These are phyloP conservation scores for Drosophila subsilvestris DNA, from an alignment of 2,888 invertebrate species.

Conservation along the genomic window DNA sequence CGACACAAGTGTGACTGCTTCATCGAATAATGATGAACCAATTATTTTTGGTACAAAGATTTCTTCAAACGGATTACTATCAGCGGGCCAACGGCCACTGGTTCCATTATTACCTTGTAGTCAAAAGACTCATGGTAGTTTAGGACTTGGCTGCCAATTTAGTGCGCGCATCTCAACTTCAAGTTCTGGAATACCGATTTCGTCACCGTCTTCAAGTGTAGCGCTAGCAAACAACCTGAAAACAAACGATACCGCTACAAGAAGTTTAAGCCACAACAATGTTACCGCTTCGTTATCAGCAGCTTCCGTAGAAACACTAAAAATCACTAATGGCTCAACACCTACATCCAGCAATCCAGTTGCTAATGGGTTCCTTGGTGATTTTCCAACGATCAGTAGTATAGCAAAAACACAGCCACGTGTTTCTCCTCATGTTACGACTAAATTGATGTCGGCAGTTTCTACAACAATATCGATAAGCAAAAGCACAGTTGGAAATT, in stretches of 20 bases:
- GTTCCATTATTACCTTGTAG: conserved; percentile 32
- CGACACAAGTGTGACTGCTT: conserved; percentile 41
- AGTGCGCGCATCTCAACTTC: conserved; percentile 42
- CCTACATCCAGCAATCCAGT: conserved; percentile 30
- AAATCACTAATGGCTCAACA: conserved; percentile 27
- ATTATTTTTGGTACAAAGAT: conserved; percentile 43
- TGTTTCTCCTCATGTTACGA: conserved; percentile 50
- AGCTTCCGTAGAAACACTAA: conserved; percentile 45
- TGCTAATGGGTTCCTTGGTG: conserved; percentile 61
- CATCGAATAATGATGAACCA: conserved; percentile 32
- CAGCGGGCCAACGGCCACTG: conserved; percentile 33
- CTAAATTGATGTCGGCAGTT: conserved; percentile 46
- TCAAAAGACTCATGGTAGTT: conserved; percentile 33
- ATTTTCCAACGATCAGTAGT: conserved; percentile 47
- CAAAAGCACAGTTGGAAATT: conserved; percentile 30
- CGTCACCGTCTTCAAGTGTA: conserved; percentile 37
- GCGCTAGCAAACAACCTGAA: conserved; percentile 39
- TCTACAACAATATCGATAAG: conserved; percentile 41
- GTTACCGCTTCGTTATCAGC: conserved; percentile 10
- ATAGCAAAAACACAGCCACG: conserved; percentile 43
- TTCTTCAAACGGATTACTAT: conserved; percentile 37
- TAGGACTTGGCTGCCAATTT: conserved; percentile 45
- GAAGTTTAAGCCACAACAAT: conserved; percentile 2
- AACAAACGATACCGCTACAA: conserved; percentile 40
- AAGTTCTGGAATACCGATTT: conserved; percentile 15